Evolutionary conservation across 2,797 vertebrate genomes (phyloP).

Genomic region (Chrysolophus pictus): DNA sequence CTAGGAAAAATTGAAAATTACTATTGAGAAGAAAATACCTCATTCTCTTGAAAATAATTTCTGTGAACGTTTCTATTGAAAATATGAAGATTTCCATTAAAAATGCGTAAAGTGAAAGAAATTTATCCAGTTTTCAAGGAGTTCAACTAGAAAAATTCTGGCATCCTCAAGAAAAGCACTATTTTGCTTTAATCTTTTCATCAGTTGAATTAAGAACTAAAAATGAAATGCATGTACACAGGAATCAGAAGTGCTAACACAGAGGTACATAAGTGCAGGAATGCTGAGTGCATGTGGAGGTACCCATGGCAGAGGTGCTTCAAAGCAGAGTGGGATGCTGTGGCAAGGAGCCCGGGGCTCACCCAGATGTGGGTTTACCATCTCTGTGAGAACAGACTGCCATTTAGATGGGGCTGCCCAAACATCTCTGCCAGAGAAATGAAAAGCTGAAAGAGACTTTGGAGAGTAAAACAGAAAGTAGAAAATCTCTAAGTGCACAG

Average conservation of each 20-base stretch:
- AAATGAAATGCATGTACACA: neutral
- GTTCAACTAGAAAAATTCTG: neutral
- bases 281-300: neutral
- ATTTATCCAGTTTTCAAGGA: neutral
- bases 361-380: accelerated
- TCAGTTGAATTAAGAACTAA: neutral
- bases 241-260: neutral
- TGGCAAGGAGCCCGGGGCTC: accelerated
- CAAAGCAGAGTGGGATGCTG: neutral
- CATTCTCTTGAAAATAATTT: neutral
- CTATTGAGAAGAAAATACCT: neutral
- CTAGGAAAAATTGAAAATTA: neutral
- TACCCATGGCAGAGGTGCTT: neutral
- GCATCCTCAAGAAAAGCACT: neutral
- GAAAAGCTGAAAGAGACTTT: neutral
- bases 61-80: neutral
- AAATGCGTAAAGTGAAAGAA: neutral
- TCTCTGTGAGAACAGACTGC: neutral
- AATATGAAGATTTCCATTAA: neutral
- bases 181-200: neutral
- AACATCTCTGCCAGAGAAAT: neutral
- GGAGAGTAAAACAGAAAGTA: neutral
- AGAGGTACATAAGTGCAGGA: neutral
- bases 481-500: neutral
- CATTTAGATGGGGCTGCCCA: neutral